phyloP scores from a whole-genome alignment of 2,113 vertebrate genomes.

The Varanus komodoensis region DNA sequence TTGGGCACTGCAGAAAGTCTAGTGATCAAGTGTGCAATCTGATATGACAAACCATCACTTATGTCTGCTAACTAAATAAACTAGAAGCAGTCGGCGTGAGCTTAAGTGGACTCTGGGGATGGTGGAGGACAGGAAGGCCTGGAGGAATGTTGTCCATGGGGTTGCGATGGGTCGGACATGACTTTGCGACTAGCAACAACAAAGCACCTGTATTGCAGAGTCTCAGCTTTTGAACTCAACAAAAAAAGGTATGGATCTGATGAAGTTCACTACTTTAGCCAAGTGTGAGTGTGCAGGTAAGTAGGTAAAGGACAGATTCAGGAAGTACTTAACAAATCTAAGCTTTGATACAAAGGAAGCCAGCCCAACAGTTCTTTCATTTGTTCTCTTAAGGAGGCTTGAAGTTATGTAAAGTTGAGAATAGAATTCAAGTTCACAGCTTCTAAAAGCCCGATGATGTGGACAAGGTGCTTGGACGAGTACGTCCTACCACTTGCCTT shows the following conservation, averaged over 20 bases:
- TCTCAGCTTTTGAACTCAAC: not conserved
- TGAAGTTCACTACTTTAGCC: not conserved
- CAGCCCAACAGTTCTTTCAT: not conserved
- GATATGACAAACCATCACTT: not conserved
- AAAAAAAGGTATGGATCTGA: not conserved
- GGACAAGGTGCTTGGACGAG: no score
- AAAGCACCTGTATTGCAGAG: not conserved
- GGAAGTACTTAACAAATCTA: not conserved
- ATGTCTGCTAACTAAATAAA: not conserved
- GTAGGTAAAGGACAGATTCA: not conserved
- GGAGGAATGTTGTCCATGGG: no score
- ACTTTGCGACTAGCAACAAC: no score
- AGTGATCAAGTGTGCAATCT: not conserved
- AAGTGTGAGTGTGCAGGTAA: not conserved
- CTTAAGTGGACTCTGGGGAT: no score
- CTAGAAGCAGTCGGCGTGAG: no score
- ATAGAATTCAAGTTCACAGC: not conserved
- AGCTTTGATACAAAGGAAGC: not conserved
- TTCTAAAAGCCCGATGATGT: no score
- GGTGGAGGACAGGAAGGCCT: no score
- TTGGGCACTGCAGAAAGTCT: not conserved
- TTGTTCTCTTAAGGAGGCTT: not conserved
- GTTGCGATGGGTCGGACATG: no score
- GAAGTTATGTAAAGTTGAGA: not conserved
- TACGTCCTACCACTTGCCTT: no score